phyloP scores from a whole-genome alignment of 1,140 invertebrate species.

The Aradophagus sp. region DNA sequence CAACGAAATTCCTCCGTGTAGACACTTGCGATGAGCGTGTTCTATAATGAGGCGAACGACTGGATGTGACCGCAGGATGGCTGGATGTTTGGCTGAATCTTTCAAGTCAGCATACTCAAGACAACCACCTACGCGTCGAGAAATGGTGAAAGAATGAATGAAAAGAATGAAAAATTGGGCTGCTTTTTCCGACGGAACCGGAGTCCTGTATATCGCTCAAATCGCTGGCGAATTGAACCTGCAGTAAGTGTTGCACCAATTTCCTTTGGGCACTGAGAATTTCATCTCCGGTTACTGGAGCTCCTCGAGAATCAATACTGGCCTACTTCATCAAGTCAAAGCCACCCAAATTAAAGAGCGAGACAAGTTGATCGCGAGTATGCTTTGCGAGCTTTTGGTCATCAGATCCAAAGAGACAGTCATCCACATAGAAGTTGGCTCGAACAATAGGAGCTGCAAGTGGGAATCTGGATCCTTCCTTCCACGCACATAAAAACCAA shows the following conservation, averaged over 20 bases:
- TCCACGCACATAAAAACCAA: background rate
- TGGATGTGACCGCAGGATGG: background rate
- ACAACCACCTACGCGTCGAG: constrained; percentile 1
- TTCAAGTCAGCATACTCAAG: background rate
- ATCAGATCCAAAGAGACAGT: constrained; percentile 1
- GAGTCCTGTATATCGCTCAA: no score
- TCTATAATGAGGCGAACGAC: background rate
- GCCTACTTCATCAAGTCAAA: background rate
- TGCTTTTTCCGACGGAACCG: background rate
- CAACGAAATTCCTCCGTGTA: background rate
- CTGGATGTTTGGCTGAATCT: background rate
- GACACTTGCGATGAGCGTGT: background rate
- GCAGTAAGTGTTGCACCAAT: no score
- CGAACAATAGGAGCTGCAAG: background rate
- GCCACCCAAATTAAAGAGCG: background rate
- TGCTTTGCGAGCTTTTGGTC: background rate
- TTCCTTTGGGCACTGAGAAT: no score
- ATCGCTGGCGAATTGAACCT: no score
- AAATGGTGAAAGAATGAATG: background rate
- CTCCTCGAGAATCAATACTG: no score
- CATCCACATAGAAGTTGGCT: background rate
- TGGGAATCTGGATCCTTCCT: constrained; percentile 7
- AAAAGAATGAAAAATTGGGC: background rate
- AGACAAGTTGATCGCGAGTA: background rate
- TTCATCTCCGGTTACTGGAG: no score